Percentiles rank a stretch among this genome's conserved stretches.
Evolutionary conservation across 2,888 invertebrate genomes (phyloP).

Genomic region (Isoperla grammatica): DNA sequence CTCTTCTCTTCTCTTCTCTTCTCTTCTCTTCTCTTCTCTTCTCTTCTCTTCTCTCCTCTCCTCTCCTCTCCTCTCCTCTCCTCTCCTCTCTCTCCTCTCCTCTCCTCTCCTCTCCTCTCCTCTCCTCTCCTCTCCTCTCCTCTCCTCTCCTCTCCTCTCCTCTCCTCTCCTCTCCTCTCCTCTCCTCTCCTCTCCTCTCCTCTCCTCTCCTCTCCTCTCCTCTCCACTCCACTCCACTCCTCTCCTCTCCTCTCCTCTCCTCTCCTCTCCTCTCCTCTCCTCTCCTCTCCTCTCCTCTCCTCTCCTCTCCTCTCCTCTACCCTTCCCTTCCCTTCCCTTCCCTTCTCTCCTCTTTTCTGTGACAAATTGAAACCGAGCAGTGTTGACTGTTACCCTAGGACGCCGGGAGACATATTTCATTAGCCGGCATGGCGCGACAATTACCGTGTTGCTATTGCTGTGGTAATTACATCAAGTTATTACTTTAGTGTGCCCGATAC

Average conservation of each 20-base stretch:
- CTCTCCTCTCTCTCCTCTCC: neutral
- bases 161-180: neutral
- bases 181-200: neutral
- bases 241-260: conserved; percentile 1
- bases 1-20: neutral
- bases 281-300: conserved; percentile 1
- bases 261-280: neutral
- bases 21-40: neutral
- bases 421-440: too few relatives aligned
- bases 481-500: too few relatives aligned
- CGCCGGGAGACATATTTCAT: too few relatives aligned
- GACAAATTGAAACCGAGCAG: too few relatives aligned
- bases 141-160: neutral
- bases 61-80: neutral
- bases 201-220: neutral
- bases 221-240: neutral
- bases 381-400: too few relatives aligned
- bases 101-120: conserved; percentile 1
- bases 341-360: neutral
- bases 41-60: conserved; percentile 1
- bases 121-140: neutral
- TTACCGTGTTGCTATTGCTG: too few relatives aligned
- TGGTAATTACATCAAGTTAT: too few relatives aligned
- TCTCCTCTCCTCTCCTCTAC: neutral
- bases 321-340: neutral